Base-by-base conservation (phyloP, 1,140 invertebrate species). In the Ditylenchus dipsaci region DNA sequence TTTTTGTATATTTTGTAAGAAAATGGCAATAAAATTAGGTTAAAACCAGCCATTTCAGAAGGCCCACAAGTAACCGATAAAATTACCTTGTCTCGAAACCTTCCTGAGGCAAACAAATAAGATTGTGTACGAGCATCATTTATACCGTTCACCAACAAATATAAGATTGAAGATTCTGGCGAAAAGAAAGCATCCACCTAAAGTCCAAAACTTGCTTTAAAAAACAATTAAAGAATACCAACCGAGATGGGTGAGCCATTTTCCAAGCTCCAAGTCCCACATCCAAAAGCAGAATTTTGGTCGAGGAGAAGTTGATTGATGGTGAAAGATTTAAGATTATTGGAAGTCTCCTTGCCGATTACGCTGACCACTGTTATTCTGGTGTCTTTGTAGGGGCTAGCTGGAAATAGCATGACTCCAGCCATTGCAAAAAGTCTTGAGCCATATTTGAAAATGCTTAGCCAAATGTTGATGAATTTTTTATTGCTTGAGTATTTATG, bases 131-230 rank as follows among this genome's bases (percentile, higher is more conserved):
- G 29, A 23, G 47, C 1, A 66, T 70, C 66, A 62, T 70, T 29
- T 23, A 71, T 27, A 13, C 68, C 68, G 58, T 70, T 67, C 9
- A 68, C 21, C 15, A 70, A n/a, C 11, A 70, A 53, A 29, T 53
- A 70, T 38, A 70, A 29, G 17, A 62, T 62, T 8, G 30, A 47
- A 42, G 67, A 53, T 30, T 59, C 68, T 17, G 38, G 45, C 15
- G 57, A 38, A 68, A 67, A 68, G 49, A 53, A 71, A 26, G 60
- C 43, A 21, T 17, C 38, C 13, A 70, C 27, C 68, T 70, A 23
- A 30, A 71, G 30, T 23, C 15, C 1, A 15, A 45, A 8, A 62
- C 13, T 11, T 33, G n/a, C 21, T 33, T 29, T 8, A 45, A 21
- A 19, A 53, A 53, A 8, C n/a, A 53, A 19, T 45, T 19, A 61